Percentiles rank a stretch among this genome's conserved stretches.
Conservation (phyloP, 2,113 vertebrate species). For the Microtus richardsoni region DNA sequence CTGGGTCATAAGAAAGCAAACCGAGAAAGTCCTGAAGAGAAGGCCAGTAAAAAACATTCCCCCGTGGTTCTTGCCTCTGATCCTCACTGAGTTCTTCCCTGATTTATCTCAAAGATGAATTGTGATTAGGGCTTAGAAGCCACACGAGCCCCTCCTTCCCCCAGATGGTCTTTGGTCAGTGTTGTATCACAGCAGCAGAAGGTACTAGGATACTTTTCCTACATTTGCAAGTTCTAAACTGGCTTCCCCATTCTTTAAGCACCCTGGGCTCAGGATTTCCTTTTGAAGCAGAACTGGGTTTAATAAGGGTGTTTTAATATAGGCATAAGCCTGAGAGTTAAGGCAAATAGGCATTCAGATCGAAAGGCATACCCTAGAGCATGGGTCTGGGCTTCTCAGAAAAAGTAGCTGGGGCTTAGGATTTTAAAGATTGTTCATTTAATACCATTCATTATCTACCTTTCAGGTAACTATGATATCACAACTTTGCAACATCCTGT, state of each 20-base stretch:
- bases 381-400: neutral
- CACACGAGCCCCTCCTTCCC: neutral
- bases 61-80: neutral
- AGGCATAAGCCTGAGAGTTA: neutral
- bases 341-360: neutral
- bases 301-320: neutral
- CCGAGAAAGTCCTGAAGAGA: neutral
- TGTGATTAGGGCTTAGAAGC: neutral
- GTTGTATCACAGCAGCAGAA: neutral
- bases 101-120: neutral
- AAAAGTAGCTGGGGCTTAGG: neutral
- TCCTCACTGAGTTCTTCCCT: neutral
- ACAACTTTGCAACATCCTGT: conserved; percentile 30
- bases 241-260: neutral
- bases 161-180: neutral
- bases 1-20: neutral
- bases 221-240: conserved; percentile 2
- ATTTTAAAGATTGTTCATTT: conserved; percentile 8
- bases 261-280: neutral
- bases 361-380: neutral
- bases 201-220: neutral
- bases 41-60: neutral
- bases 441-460: conserved; percentile 39
- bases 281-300: neutral
- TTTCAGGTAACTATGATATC: conserved; percentile 30